phyloP scores from a whole-genome alignment of 2,797 vertebrate genomes.

The Scomberomorus guttatus region DNA sequence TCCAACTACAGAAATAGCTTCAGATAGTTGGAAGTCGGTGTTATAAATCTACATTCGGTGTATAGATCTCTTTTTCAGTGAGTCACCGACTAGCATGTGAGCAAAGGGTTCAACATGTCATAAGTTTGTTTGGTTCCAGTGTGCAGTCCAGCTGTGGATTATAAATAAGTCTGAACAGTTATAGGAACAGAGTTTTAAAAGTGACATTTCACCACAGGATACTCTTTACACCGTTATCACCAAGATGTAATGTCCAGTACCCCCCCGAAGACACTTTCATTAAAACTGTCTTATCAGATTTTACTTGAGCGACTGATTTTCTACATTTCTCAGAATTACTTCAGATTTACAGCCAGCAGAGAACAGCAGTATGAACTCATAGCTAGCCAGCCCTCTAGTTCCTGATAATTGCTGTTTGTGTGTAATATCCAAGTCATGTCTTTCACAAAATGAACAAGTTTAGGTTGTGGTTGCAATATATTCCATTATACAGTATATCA shows the following conservation, averaged over 20 bases:
- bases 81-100: conserved; percentile 20
- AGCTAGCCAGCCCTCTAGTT: not conserved
- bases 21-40: conserved; percentile 7
- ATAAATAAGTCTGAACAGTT: conserved; percentile 46
- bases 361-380: not conserved
- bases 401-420: not conserved
- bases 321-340: not conserved
- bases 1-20: conserved; percentile 35
- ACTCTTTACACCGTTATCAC: not conserved
- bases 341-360: not conserved
- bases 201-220: not conserved
- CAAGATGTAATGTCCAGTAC: not conserved
- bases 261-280: not conserved
- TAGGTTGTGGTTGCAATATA: not conserved
- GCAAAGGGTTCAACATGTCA: conserved; percentile 27
- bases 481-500: not conserved
- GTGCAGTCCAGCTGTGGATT: conserved; percentile 35
- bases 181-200: conserved; percentile 25
- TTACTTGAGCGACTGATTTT: not conserved
- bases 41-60: conserved; percentile 27
- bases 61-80: conserved; percentile 3
- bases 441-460: not conserved
- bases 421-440: no score
- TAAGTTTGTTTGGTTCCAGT: conserved; percentile 34
- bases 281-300: not conserved